Base-by-base conservation (phyloP, 2,888 invertebrate species). In the Gandaritis pyraliata region DNA sequence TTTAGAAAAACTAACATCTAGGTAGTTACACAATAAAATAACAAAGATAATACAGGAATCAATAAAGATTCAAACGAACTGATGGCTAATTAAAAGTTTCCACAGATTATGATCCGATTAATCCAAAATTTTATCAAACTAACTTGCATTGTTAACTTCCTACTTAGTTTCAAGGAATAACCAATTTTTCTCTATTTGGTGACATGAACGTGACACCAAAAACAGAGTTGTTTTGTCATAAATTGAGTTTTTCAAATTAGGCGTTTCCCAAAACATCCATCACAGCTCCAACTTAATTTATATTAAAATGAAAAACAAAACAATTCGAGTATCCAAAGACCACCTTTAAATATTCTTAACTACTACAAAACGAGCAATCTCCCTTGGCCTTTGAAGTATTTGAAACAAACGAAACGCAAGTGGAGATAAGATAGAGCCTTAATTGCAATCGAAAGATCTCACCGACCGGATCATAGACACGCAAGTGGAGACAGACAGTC, bases 361-460 rank as follows among this genome's bases (percentile, higher is more conserved):
- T 61, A 50, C 36, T 38, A 39, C 58, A 39, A 65, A 62, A 60
- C 54, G 64, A 62, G 61, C 64, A 64, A 67, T 70, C 66, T 66
- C 66, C 58, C 46, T 59, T 57, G 62, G 57, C 66, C 66, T 69
- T 72, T 69, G 67, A 70, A 70, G 67, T 66, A 69, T 64, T 65
- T 58, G 65, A 70, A 67, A 68, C 70, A 68, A 67, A 70, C 64
- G 64, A 61, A 64, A 53, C 66, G 54, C 66, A 62, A 71, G 69
- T 67, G 64, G 60, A 58, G 69, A 69, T 71, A 71, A 70, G 71
- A 72, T 74, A 69, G 67, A 68, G 45, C 64, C 70, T 72, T 79
- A 76, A 81, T 79, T 80, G 75, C 73, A 67, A 72, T 69, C 68
- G 66, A 61, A 72, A 74, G 72, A 74, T 71, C 70, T 66, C 47